Conservation (phyloP, 2,888 invertebrate genomes). For the Chaetoderma sp. region DNA sequence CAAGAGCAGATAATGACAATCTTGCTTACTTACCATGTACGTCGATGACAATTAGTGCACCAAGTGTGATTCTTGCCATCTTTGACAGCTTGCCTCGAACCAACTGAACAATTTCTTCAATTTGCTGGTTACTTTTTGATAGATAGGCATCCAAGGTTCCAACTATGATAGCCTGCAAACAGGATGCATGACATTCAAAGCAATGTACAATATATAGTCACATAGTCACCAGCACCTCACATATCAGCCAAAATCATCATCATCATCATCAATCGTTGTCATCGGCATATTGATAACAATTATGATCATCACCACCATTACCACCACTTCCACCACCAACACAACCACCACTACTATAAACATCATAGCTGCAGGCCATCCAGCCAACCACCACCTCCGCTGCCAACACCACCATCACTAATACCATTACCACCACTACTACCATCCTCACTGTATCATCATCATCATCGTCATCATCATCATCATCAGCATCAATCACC, state of each 20-base stretch:
- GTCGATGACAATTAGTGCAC: slow-evolving; percentile 68
- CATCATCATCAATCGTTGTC: background rate
- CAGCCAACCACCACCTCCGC: too few relatives aligned
- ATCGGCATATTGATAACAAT: slow-evolving; percentile 7
- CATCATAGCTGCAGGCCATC: too few relatives aligned
- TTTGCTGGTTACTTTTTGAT: slow-evolving; percentile 63
- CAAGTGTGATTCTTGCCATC: slow-evolving; percentile 68
- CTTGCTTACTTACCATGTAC: slow-evolving; percentile 68
- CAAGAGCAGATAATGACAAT: too few relatives aligned
- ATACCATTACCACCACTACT: too few relatives aligned
- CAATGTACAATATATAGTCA: too few relatives aligned
- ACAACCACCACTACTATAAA: too few relatives aligned
- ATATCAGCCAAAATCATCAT: background rate
- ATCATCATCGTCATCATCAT: too few relatives aligned
- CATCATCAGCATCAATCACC: too few relatives aligned
- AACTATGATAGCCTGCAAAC: slow-evolving; percentile 51
- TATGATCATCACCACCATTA: background rate
- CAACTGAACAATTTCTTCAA: slow-evolving; percentile 66
- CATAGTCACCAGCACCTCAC: background rate
- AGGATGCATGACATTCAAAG: too few relatives aligned
- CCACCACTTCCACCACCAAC: too few relatives aligned
- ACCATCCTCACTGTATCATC: too few relatives aligned
- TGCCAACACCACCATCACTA: too few relatives aligned
- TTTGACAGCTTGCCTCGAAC: slow-evolving; percentile 66
- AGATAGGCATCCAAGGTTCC: slow-evolving; percentile 57